Conservation (phyloP, 2,113 vertebrate species). For the Melospiza georgiana region DNA sequence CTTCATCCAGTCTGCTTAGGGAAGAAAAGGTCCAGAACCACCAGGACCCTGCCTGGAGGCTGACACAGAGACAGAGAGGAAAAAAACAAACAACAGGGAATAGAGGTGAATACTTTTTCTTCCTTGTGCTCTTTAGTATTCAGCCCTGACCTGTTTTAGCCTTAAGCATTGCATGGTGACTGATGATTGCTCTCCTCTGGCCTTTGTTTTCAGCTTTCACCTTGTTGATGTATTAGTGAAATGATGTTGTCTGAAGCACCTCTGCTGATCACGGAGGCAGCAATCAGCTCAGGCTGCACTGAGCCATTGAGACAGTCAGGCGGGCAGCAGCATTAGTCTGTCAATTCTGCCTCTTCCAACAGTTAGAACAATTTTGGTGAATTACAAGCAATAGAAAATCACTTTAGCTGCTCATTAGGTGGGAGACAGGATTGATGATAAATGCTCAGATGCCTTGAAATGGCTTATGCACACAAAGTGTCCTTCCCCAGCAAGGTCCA, state of each 20-base stretch:
- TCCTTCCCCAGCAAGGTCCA: not conserved
- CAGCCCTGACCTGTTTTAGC: conserved; percentile 51
- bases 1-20: not conserved
- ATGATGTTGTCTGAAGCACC: conserved; percentile 71
- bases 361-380: conserved; percentile 76
- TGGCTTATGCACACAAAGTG: conserved; percentile 11
- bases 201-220: conserved; percentile 63
- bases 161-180: not conserved
- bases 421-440: conserved; percentile 64
- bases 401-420: conserved; percentile 74
- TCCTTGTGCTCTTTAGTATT: conserved; percentile 30
- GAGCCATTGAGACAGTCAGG: conserved; percentile 66
- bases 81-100: not conserved
- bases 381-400: conserved; percentile 80
- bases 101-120: not conserved
- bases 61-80: not conserved
- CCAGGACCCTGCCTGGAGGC: not conserved
- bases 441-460: conserved; percentile 50
- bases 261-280: conserved; percentile 61
- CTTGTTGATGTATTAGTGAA: conserved; percentile 66
- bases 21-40: not conserved
- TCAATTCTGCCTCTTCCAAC: conserved; percentile 73
- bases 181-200: conserved; percentile 41
- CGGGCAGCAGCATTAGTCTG: conserved; percentile 66
- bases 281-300: conserved; percentile 69